phyloP scores from a whole-genome alignment of 2,797 vertebrate species.

The Sebastes iracundus region DNA sequence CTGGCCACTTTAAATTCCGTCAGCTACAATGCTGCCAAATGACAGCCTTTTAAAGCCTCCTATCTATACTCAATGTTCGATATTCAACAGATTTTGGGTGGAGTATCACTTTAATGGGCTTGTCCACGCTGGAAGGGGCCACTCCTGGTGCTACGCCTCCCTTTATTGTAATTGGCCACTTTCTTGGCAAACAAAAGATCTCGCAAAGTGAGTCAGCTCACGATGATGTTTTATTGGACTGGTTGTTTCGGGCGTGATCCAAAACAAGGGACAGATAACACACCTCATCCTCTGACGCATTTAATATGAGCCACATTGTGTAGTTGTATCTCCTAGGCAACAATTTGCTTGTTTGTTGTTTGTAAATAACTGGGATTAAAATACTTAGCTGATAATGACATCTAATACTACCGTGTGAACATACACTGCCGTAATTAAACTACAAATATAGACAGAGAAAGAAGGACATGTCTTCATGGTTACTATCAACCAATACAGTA shows the following conservation, averaged over 20 bases:
- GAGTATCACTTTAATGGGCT: slow-evolving; percentile 6
- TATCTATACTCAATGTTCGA: slow-evolving; percentile 12
- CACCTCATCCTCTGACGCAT: slow-evolving; percentile 1
- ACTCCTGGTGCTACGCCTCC: slow-evolving; percentile 9
- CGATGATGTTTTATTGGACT: neutral
- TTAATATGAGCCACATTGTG: neutral
- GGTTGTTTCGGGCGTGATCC: neutral
- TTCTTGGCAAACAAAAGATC: neutral
- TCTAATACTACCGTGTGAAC: neutral
- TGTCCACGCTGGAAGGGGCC: neutral
- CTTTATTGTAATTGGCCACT: slow-evolving; percentile 19
- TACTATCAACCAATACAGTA: neutral
- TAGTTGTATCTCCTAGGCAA: neutral
- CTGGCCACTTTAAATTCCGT: neutral
- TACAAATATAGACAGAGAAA: neutral
- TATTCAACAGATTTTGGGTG: slow-evolving; percentile 9
- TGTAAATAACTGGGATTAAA: neutral
- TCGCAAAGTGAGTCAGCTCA: slow-evolving; percentile 30
- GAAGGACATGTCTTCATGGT: neutral
- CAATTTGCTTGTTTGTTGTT: neutral
- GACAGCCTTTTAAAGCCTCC: neutral
- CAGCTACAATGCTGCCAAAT: neutral
- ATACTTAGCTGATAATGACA: neutral
- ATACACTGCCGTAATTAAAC: neutral
- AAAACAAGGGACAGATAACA: slow-evolving; percentile 10